Base-by-base conservation (phyloP, 2,888 invertebrate genomes). In the Monoplex corrugatus region DNA sequence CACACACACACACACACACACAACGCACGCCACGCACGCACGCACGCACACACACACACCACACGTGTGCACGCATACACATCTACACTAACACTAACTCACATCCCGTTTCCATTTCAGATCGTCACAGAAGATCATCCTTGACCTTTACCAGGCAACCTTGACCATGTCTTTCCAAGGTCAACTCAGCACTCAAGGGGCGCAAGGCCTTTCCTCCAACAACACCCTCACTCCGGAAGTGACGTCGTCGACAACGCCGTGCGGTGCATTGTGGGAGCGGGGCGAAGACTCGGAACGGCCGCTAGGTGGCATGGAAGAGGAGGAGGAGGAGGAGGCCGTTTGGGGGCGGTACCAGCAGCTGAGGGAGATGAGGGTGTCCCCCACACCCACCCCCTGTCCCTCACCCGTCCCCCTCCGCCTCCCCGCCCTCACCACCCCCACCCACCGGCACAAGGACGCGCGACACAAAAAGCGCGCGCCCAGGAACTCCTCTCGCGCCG, bases 181-280 rank as follows among this genome's bases (percentile, higher is more conserved):
- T 57, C 82, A 32, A 23, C 80, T 80, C 28, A 78, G 8, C 80
- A 5, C 85, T 38, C n/a, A n/a, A n/a, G n/a, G n/a, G n/a, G 23
- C 28, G 23, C 85, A 40, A 32, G 63, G 63, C 50, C 35, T 16
- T 2, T 23, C 5, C 43, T 68, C 68, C n/a, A n/a, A n/a, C 40
- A 23, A 43, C 68, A 86, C 68, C 43, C n/a, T 86, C 40, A 40
- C 86, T 13, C 86, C 86, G 86, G 86, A 68, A 68, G 68, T 86
- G 86, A 86, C 86, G n/a, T 63, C 86, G n/a, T n/a, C n/a, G 6
- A 43, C 63, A 40, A 86, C 68, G 43, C 78, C 78, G 28, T 68
- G 32, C 63, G 32, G 16, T 23, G 43, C 63, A 28, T 68, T 86
- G 38, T 86, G 63, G 86, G 44, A 86, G 38, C 45, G 43, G 78